phyloP scores from a whole-genome alignment of 2,888 invertebrate species.

The Scaptomyza tumidula region DNA sequence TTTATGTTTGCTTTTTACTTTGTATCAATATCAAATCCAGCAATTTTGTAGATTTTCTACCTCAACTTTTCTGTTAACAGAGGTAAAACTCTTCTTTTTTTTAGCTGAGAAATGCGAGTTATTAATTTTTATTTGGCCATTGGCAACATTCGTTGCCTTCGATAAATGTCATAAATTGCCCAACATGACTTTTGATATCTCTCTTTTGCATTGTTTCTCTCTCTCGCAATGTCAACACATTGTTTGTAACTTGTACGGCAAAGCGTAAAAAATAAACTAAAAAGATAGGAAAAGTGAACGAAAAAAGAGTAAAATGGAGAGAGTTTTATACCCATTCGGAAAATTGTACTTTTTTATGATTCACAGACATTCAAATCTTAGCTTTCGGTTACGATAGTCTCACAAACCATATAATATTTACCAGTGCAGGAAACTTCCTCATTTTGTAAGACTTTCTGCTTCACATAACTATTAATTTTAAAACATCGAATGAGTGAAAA shows the following conservation, averaged over 20 bases:
- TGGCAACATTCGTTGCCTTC: constrained; percentile 21
- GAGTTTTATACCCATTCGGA: constrained; percentile 4
- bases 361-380: not conserved
- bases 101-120: constrained; percentile 15
- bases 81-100: constrained; percentile 1
- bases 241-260: constrained; percentile 34
- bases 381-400: not conserved
- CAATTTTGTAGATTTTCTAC: not conserved
- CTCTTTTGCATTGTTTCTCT: constrained; percentile 4
- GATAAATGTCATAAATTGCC: constrained; percentile 64
- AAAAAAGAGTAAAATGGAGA: not conserved
- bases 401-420: not conserved
- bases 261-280: constrained; percentile 17
- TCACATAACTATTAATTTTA: not conserved
- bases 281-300: not conserved
- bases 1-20: not conserved
- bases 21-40: not conserved
- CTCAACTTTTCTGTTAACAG: constrained; percentile 14
- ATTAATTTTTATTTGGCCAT: constrained; percentile 31
- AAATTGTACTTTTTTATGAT: not conserved
- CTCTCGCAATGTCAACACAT: constrained; percentile 51
- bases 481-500: no score
- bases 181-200: constrained; percentile 56
- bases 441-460: not conserved
- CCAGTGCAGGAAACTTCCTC: not conserved